Percentiles rank a stretch among this genome's conserved stretches.
phyloP scores from a whole-genome alignment of 2,797 vertebrate genomes.

The Sebastes kiyomatsui region DNA sequence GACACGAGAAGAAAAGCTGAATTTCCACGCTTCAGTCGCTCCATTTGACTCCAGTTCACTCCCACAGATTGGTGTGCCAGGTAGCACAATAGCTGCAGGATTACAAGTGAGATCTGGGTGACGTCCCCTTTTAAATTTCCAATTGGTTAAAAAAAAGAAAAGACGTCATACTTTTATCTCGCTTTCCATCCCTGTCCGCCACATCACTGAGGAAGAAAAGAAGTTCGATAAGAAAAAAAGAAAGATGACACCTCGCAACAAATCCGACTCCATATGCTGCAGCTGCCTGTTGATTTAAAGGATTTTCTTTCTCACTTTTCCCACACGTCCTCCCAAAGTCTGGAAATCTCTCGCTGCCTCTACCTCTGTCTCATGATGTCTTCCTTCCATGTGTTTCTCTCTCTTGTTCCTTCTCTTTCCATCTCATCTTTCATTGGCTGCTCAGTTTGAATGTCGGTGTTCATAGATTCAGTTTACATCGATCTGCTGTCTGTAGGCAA shows the following conservation, averaged over 20 bases:
- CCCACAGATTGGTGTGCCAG: slow-evolving; percentile 60
- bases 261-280: slow-evolving; percentile 18
- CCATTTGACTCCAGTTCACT: slow-evolving; percentile 55
- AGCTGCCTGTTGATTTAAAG: slow-evolving; percentile 42
- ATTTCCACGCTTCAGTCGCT: slow-evolving; percentile 41
- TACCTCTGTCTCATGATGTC: not conserved
- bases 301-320: slow-evolving; percentile 56
- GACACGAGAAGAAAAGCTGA: slow-evolving; percentile 53
- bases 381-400: not conserved
- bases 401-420: too few relatives aligned
- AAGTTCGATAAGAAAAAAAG: not conserved
- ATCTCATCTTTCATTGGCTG: too few relatives aligned
- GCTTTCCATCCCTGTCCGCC: not conserved
- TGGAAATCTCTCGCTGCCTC: not conserved
- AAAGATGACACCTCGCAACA: slow-evolving; percentile 36
- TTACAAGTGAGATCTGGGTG: slow-evolving; percentile 38
- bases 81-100: slow-evolving; percentile 59
- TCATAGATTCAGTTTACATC: too few relatives aligned
- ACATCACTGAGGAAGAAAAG: slow-evolving; percentile 13
- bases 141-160: slow-evolving; percentile 15
- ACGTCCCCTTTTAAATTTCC: slow-evolving; percentile 23
- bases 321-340: slow-evolving; percentile 41
- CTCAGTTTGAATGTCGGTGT: too few relatives aligned
- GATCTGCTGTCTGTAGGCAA: too few relatives aligned
- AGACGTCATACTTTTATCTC: slow-evolving; percentile 25